A percentile compares a stretch with the other conserved stretches of the same genome.
Evolutionary conservation across 2,113 vertebrate species (phyloP).

Genomic region (Excalfactoria chinensis): DNA sequence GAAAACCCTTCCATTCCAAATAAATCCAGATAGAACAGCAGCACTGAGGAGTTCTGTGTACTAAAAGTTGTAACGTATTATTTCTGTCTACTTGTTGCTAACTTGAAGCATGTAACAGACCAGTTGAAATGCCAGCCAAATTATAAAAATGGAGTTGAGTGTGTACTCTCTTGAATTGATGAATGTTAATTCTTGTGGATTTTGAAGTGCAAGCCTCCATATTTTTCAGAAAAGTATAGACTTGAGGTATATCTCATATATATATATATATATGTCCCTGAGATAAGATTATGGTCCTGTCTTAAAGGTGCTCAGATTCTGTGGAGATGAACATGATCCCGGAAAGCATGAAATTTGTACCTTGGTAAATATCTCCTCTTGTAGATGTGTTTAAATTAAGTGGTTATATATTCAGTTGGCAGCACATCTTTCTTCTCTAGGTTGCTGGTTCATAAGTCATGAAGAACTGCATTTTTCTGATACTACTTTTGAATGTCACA

Average conservation of each 20-base stretch:
- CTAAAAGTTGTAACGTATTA: not conserved
- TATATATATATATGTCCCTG: too few relatives aligned
- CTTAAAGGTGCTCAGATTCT: not conserved
- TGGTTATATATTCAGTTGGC: not conserved
- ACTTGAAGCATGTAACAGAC: not conserved
- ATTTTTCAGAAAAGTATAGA: not conserved
- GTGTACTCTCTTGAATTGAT: not conserved
- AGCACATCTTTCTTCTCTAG: not conserved
- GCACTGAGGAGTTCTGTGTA: not conserved
- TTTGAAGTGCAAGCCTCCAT: not conserved
- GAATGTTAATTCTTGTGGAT: not conserved
- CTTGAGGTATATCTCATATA: not conserved
- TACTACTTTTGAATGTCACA: not conserved
- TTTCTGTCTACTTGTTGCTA: not conserved
- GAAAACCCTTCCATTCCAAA: not conserved
- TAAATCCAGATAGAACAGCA: not conserved
- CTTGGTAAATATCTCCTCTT: not conserved
- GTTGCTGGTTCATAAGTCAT: not conserved
- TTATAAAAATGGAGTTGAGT: not conserved
- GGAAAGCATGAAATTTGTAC: constrained; percentile 50
- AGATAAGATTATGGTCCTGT: not conserved
- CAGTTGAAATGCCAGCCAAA: not conserved
- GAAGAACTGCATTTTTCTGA: not conserved
- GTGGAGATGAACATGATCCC: constrained; percentile 55
- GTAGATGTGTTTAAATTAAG: not conserved